Percentiles rank a stretch among this genome's conserved stretches.
Evolutionary conservation across 1,140 invertebrate genomes (phyloP).

Genomic region (Lucilia cuprina): DNA sequence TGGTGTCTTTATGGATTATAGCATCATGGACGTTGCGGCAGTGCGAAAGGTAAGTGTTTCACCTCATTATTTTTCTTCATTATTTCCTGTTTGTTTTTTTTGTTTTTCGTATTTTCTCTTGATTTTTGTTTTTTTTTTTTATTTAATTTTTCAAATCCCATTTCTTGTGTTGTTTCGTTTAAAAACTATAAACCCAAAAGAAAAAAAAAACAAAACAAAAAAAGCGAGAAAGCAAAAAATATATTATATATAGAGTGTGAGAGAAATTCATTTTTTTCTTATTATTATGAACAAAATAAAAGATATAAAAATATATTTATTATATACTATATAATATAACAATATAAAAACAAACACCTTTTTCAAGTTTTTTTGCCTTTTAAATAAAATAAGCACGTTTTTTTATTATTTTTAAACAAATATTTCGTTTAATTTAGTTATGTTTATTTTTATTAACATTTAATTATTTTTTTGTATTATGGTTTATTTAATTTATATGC

Average conservation of each 20-base stretch:
- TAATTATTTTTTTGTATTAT: too few species aligned
- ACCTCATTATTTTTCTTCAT: background rate
- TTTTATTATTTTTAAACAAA: background rate
- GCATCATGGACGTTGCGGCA: conserved; percentile 98
- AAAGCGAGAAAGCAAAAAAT: conserved; percentile 27
- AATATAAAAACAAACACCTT: conserved; percentile 8
- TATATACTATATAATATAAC: too few species aligned
- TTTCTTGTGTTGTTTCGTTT: conserved; percentile 1
- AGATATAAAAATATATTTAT: background rate
- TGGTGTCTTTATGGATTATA: conserved; percentile 99
- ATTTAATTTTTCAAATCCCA: background rate
- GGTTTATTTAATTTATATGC: too few species aligned
- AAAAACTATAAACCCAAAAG: background rate
- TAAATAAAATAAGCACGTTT: background rate
- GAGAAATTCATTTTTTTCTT: conserved; percentile 7
- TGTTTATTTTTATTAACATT: background rate
- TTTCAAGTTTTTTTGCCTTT: background rate
- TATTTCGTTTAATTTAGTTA: background rate
- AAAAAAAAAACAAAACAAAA: background rate
- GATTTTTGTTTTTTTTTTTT: background rate
- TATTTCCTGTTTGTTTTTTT: conserved; percentile 4
- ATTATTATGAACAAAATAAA: background rate
- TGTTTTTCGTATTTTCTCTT: background rate
- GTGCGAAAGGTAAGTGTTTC: conserved; percentile 89
- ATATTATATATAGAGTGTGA: conserved; percentile 18